Base-by-base conservation (phyloP, 2,888 invertebrate genomes). In the Philereme transversata region DNA sequence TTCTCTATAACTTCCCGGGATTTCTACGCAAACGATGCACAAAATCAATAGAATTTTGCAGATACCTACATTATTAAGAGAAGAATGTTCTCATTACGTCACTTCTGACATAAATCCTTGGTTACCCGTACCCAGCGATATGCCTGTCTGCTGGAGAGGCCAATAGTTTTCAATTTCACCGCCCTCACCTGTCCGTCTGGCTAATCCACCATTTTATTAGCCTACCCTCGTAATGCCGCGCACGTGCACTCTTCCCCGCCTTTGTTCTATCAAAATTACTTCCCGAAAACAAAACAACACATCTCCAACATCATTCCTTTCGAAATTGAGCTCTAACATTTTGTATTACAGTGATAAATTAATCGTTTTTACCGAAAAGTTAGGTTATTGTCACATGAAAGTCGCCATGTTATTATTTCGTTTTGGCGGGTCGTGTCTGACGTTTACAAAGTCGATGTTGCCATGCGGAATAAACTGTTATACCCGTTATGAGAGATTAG, bases 401-500 rank as follows among this genome's bases (percentile, higher is more conserved):
- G 60, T 68, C 53, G 79, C 76, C 80, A 84, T 88, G 89, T 88
- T 91, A 88, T 90, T 90, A 90, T 90, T 89, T 86, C 86, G 86
- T 90, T 90, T 90, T 86, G 86, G 88, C 89, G 88, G 88, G 87
- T 72, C 83, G 81, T 88, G 88, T 88, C 81, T 90, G 90, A 90
- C 88, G 86, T 83, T 82, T 77, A 84, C 85, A 87, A 87, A 87
- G 88, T 83, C 85, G 86, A 84, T 89, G 91, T 90, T 91, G 85
- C 89, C 90, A 90, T 88, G 90, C 88, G 88, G 87, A 92, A 92
- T 91, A 91, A 92, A 90, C 90, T 87, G 90, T 88, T 88, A 84
- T 88, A 82, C 82, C 78, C 85, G 86, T 90, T 90, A 90, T 90
- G 88, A 90, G 90, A 87, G 91, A 91, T 92, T 92, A 89, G 74